Evolutionary conservation across 2,113 vertebrate species (phyloP).

Genomic region (Melanostigma gelatinosum): DNA sequence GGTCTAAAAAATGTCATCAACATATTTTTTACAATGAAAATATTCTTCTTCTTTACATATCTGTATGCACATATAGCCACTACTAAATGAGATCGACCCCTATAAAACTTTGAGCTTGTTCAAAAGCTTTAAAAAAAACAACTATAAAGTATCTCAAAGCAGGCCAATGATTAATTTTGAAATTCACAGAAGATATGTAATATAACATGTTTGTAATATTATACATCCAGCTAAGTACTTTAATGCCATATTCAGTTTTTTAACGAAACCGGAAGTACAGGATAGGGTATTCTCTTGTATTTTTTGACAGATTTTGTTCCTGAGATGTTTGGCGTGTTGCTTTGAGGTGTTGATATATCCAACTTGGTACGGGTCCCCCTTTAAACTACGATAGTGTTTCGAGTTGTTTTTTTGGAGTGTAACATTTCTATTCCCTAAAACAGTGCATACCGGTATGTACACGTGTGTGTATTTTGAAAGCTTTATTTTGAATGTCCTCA

Average conservation of each 20-base stretch:
- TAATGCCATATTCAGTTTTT: not conserved
- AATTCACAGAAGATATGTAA: not conserved
- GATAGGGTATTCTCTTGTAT: not conserved
- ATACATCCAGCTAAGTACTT: not conserved
- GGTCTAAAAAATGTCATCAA: not conserved
- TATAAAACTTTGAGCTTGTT: not conserved
- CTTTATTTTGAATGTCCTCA: not conserved
- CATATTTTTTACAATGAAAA: not conserved
- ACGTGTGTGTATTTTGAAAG: not conserved
- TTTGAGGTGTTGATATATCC: not conserved
- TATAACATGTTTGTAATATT: not conserved
- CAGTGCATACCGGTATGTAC: not conserved
- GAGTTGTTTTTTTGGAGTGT: not conserved
- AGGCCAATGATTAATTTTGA: not conserved
- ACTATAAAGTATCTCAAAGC: not conserved
- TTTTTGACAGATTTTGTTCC: not conserved
- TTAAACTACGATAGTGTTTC: not conserved
- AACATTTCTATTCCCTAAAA: not conserved
- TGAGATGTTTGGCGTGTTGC: not conserved
- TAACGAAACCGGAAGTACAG: constrained; percentile 13
- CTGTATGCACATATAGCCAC: not conserved
- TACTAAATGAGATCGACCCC: not conserved
- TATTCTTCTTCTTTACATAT: not conserved
- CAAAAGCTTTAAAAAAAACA: not conserved
- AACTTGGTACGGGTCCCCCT: not conserved